Base-by-base conservation (phyloP, 2,113 vertebrate genomes). In the Urocolius indicus region DNA sequence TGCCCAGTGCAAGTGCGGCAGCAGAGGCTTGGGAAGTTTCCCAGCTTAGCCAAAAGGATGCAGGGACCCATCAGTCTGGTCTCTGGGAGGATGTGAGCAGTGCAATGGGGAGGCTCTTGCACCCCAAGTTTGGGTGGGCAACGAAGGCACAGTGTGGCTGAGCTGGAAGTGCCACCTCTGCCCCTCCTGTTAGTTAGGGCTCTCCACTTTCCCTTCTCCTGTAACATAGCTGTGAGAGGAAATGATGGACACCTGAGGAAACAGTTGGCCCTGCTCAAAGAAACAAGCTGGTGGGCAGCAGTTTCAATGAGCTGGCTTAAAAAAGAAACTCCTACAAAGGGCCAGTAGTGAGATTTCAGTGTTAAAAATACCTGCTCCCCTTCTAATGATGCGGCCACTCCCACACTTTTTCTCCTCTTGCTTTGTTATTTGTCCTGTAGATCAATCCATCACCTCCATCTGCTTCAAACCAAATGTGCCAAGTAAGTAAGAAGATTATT, bases 161-260 rank as follows among this genome's bases (percentile, higher is more conserved):
- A 81, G 45, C 58, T 22, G 49, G 20, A 80, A 49, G 10, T 36
- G 43, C 36, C 66, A 65, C 10, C 67, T 84, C 63, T 3, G 3
- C 20, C 20, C 18, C 11, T 59, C 58, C 86, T 0, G 0, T 63
- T 67, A 6, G 0, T 62, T 71, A 54, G 38, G 23, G 59, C 22
- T 85, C 57, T 71, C 16, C 30, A 62, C 14, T 23, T 75, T 87
- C 38, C 24, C 27, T 5, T 52, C 23, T 36, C 21, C 19, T 20
- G 11, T 2, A 49, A 49, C 30, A 15, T 19, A 34, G 51, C 2
- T 55, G 45, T 0, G 0, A 71, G 46, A 84, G 30, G 11, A 10
- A 27, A 67, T 0, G 2, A 34, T 6, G 21, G 45, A 24, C 38
- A 51, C 29, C 18, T 5, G 10, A 55, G 22, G 32, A 68, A 51